Percentiles rank a stretch among this genome's conserved stretches.
Conservation (phyloP, 2,113 vertebrate species). For the Beaufortia kweichowensis region DNA sequence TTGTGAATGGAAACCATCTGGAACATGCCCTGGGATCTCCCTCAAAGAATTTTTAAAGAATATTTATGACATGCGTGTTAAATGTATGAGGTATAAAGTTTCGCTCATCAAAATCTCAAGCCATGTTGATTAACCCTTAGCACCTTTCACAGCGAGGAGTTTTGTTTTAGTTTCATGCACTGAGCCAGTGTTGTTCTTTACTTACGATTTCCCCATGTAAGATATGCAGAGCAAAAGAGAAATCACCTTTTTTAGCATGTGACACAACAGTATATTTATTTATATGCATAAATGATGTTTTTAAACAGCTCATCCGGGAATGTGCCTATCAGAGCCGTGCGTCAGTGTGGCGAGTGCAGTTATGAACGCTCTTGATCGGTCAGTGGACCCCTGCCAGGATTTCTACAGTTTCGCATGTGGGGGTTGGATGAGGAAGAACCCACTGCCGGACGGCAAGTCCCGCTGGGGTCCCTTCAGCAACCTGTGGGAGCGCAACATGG, state of each 20-base stretch:
- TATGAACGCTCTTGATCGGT: slow-evolving; percentile 81
- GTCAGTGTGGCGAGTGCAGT: slow-evolving; percentile 85
- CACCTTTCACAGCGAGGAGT: background rate
- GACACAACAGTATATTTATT: background rate
- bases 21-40: background rate
- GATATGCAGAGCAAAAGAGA: background rate
- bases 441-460: slow-evolving; percentile 88
- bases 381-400: slow-evolving; percentile 89
- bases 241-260: background rate
- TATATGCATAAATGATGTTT: background rate
- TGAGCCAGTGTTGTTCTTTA: background rate
- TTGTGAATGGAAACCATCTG: no score
- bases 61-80: slow-evolving; percentile 12
- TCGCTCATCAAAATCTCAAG: background rate
- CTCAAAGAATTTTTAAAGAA: background rate
- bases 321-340: slow-evolving; percentile 87
- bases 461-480: slow-evolving; percentile 95
- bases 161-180: background rate
- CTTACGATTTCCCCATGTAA: background rate
- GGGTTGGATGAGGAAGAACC: slow-evolving; percentile 92
- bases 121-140: background rate
- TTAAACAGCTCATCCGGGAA: slow-evolving; percentile 66
- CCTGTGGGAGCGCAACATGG: slow-evolving; percentile 95
- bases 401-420: slow-evolving; percentile 93
- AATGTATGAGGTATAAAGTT: background rate